Evolutionary conservation across 2,113 vertebrate genomes (phyloP), one percentile per base, ranked within the genome.

Genomic region (Echinops telfairi): DNA sequence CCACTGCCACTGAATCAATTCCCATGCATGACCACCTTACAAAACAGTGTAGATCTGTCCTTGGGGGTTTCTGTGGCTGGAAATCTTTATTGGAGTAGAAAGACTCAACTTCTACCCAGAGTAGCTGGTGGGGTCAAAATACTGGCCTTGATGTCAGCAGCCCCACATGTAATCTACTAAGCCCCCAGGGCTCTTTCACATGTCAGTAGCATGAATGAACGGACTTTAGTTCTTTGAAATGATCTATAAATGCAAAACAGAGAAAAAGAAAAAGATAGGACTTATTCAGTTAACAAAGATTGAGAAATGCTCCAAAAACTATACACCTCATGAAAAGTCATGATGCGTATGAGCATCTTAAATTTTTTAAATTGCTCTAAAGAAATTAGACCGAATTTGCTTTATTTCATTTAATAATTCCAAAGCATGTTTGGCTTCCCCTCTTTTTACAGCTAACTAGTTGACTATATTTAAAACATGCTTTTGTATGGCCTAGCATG

Each of bases 221-320:
- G 9, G 73, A 90, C 2, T 78, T 92, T 47, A 58, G 6, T 83
- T 57, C 62, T 20, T 71, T 80, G 47, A 92, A 88, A 90, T 91
- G 15, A 1, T 64, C 22, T 83, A 38, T 85, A n/a, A 71, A 93
- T 77, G 57, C 53, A 27, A n/a, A 9, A 66, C 62, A 16, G 19
- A 82, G 81, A 12, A 5, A 8, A 23, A 12, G 1, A 6, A 1
- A 1, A 16, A 62, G 6, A 14, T 19, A 33, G 11, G 3, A 47
- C 7, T 58, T 91, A 16, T 80, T 2, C 77, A 78, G 60, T 87
- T 40, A 77, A 79, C 62, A 79, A 95, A 85, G 17, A 79, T 89
- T 92, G 68, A 83, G 83, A 89, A 96, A 80, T 70, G 8, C 36
- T 86, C 53, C 70, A 86, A 57, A 62, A 20, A 62, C n/a, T n/a